A percentile compares a stretch with the other conserved stretches of the same genome.
Conservation (phyloP, 35 echinoderm and acorn worm species). For the Eucidaris tribuloides region DNA sequence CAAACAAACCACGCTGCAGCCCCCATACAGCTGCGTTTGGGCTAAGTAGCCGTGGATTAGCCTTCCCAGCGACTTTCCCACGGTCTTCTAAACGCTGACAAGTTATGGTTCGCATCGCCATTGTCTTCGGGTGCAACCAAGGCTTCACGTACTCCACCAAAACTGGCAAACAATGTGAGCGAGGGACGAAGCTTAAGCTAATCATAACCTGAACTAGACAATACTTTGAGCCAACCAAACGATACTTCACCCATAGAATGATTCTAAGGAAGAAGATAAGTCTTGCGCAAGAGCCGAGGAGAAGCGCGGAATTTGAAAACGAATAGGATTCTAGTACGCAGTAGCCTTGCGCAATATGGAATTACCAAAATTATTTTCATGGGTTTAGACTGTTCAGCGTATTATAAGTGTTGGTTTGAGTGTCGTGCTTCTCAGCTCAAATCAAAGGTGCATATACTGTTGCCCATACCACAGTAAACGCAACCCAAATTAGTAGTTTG, state of each 20-base stretch:
- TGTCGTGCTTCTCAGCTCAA: not conserved
- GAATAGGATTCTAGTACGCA: no score
- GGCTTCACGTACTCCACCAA: not conserved
- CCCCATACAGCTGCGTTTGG: not conserved
- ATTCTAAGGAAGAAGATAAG: no score
- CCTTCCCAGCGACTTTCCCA: not conserved
- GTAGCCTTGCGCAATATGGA: no score
- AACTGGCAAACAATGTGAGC: slow-evolving; percentile 1
- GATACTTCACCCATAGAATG: no score
- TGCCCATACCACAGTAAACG: not conserved
- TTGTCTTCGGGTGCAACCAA: not conserved
- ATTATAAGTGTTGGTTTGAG: no score
- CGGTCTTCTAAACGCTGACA: not conserved
- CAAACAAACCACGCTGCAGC: not conserved
- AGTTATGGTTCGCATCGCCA: not conserved
- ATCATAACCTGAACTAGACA: slow-evolving; percentile 5
- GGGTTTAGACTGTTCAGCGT: no score
- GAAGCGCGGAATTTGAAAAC: no score
- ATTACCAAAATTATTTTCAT: no score
- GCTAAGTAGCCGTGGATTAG: not conserved
- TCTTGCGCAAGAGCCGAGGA: no score
- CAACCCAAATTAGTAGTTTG: no score
- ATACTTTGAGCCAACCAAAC: no score
- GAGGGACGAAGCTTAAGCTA: not conserved
- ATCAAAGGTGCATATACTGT: not conserved